Percentiles rank a stretch among this genome's conserved stretches.
Conservation (phyloP, 2,113 vertebrate species). For the Ameiurus melas region DNA sequence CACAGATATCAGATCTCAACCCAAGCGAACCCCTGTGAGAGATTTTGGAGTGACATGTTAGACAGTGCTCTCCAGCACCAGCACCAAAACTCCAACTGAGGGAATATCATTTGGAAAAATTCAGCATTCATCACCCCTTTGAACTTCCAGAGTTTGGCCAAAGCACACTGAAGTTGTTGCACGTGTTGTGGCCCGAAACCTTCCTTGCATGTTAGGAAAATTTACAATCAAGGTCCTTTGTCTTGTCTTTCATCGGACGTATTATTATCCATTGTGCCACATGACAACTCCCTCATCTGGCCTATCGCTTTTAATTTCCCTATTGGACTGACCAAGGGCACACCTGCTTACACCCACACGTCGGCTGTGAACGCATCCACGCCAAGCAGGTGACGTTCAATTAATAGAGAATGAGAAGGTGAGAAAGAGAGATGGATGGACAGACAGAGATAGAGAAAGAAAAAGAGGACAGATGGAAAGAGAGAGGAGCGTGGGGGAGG, state of each 20-base stretch:
- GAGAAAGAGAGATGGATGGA: constrained; percentile 51
- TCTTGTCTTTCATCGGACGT: neutral
- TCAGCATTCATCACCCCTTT: neutral
- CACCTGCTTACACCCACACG: constrained; percentile 23
- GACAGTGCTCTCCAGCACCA: neutral
- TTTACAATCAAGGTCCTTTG: constrained; percentile 1
- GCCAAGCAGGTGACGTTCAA: constrained; percentile 40
- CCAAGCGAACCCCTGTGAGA: no score
- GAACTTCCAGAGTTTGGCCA: no score
- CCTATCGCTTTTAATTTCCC: constrained; percentile 6
- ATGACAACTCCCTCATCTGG: neutral
- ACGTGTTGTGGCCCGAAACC: neutral
- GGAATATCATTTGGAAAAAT: neutral
- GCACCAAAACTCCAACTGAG: neutral
- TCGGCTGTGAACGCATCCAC: neutral
- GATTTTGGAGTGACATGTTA: neutral
- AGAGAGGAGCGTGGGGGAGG: constrained; percentile 58
- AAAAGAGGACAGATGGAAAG: constrained; percentile 50
- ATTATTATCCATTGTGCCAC: neutral
- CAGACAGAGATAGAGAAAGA: constrained; percentile 37
- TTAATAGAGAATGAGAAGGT: constrained; percentile 51
- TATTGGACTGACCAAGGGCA: constrained; percentile 8
- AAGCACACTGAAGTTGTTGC: neutral
- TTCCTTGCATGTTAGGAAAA: neutral
- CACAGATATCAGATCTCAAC: neutral